Percentiles rank a stretch among this genome's conserved stretches.
Evolutionary conservation across 2,888 invertebrate genomes (phyloP).

Genomic region (Andrena bucephala): DNA sequence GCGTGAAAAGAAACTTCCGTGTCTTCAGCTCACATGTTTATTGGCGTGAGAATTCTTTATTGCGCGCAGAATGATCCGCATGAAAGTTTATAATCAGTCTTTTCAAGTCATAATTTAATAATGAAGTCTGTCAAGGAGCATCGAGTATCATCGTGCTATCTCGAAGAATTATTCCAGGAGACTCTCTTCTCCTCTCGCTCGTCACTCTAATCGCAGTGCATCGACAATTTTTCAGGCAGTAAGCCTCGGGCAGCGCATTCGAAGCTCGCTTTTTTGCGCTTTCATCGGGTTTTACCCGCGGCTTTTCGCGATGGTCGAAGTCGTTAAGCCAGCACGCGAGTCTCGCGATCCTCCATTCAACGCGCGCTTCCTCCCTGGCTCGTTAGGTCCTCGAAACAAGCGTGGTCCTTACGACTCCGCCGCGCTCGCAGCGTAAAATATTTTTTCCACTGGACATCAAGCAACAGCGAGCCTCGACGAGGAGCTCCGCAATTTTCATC

Average conservation of each 20-base stretch:
- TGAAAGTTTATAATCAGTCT: no score
- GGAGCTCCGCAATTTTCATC: conserved; percentile 10
- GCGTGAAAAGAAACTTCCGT: no score
- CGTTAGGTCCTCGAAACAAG: conserved; percentile 55
- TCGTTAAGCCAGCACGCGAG: conserved; percentile 52
- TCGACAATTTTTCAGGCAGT: conserved; percentile 34
- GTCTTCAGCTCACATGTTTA: no score
- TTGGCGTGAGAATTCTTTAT: no score
- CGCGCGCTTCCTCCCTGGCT: conserved; percentile 20
- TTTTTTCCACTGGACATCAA: conserved; percentile 20
- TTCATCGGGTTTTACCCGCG: conserved; percentile 17
- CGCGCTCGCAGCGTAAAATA: conserved; percentile 36
- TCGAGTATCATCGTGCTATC: background rate
- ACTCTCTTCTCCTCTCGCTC: background rate
- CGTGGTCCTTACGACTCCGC: conserved; percentile 31
- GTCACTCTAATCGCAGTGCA: background rate
- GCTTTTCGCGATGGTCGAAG: conserved; percentile 3
- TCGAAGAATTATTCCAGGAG: background rate
- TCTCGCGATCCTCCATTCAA: conserved; percentile 4
- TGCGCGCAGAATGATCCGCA: no score
- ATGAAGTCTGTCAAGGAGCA: no score
- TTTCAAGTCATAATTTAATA: no score
- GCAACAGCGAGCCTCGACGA: conserved; percentile 13
- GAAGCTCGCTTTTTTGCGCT: conserved; percentile 40
- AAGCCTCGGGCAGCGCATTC: conserved; percentile 7